Evolutionary conservation across 2,888 invertebrate species (phyloP), one percentile per base, ranked within the genome.

Genomic region (Druceiella hillmani): DNA sequence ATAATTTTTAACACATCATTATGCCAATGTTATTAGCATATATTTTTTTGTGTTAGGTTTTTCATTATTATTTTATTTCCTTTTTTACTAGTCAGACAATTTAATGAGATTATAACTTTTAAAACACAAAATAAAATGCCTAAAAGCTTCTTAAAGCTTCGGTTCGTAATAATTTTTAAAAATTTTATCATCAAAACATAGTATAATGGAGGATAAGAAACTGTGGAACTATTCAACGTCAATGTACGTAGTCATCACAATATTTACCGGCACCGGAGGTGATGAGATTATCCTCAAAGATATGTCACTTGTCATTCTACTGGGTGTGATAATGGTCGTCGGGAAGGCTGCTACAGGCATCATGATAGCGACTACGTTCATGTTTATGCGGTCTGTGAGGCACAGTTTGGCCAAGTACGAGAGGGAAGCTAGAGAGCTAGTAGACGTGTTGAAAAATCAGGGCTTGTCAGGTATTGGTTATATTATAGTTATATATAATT

Each of bases 381-480:
- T 69, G 43, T 48, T 67, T 1, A 61, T 66, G 0, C 62, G 62
- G 36, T 63, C 67, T 1, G 58, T 56, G 2, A 65, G 66, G 46
- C 62, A 63, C 27, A 63, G 66, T 0, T 44, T 69, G 12, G 64
- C 61, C 3, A 53, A 50, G 1, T 70, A 69, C 25, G 68, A 69
- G 44, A 59, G 50, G 31, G 53, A 51, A 16, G 64, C 62, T 0
- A 50, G 44, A 7, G 61, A 66, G 38, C 56, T 70, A 1, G 62
- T 67, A 39, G 64, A 65, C 49, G 57, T 64, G 46, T 41, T 69
- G 37, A 66, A 58, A 46, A 70, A 66, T 47, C 69, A 70, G 39
- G 69, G 69, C 14, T 44, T 70, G 11, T 70, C 69, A 10, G 52
- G 69, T 69, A 45, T n/a, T n/a, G n/a, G n/a, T n/a, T n/a, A n/a